phyloP scores from a whole-genome alignment of 2,797 vertebrate species.

The Macrochelys suwanniensis region DNA sequence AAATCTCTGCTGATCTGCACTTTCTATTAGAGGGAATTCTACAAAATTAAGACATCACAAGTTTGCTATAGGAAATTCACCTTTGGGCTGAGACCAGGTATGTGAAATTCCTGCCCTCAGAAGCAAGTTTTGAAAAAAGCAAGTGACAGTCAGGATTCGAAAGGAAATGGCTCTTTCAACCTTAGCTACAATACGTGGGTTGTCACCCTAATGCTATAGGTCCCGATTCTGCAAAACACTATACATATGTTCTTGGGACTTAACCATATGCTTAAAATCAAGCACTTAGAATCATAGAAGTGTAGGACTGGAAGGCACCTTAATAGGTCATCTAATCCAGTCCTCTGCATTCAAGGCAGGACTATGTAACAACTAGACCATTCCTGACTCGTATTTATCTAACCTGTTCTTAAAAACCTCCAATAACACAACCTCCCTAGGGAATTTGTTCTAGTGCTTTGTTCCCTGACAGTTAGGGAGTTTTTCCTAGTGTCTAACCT shows the following conservation, averaged over 20 bases:
- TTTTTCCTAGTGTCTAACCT: neutral
- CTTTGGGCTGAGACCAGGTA: neutral
- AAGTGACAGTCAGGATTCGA: neutral
- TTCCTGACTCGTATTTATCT: neutral
- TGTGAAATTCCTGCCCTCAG: neutral
- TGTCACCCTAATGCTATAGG: neutral
- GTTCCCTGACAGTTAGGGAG: neutral
- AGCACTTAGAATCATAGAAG: neutral
- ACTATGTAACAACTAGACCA: neutral
- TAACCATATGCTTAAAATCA: neutral
- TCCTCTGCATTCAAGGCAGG: neutral
- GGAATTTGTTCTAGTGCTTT: neutral
- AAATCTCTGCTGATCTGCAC: neutral
- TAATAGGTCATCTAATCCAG: neutral
- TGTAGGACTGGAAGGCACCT: neutral
- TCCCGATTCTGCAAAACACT: neutral
- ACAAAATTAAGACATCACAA: neutral
- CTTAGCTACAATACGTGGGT: neutral
- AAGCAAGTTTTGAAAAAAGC: neutral
- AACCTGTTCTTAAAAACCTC: neutral
- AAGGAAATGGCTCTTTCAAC: neutral
- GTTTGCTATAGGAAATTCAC: neutral
- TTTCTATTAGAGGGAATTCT: neutral
- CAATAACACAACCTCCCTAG: neutral
- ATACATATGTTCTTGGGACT: slow-evolving; percentile 3